Conservation (phyloP, 2,113 vertebrate species). For the Ptilorrhoa leucosticta region DNA sequence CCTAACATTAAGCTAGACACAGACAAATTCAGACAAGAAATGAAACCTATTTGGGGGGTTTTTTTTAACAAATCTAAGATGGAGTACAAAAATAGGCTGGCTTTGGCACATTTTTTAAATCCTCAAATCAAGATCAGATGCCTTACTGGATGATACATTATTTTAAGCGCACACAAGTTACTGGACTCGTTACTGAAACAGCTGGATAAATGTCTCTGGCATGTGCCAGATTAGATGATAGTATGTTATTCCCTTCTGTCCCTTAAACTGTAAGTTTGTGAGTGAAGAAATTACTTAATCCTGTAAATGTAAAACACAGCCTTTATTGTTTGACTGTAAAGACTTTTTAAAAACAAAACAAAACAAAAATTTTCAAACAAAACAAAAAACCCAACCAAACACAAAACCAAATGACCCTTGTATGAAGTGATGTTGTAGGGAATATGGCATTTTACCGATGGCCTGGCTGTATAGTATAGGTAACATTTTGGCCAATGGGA, state of each 20-base stretch:
- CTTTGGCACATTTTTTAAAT: neutral
- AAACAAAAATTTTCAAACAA: neutral
- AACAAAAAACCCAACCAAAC: neutral
- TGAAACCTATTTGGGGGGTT: fast-evolving
- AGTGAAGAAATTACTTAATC: neutral
- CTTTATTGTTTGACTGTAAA: neutral
- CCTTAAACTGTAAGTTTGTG: neutral
- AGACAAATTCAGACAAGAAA: neutral
- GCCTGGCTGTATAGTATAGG: neutral
- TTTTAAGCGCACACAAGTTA: neutral
- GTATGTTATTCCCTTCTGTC: neutral
- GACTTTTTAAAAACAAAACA: neutral
- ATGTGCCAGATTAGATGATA: neutral
- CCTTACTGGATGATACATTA: neutral
- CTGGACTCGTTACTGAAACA: constrained; percentile 1
- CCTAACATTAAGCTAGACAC: neutral
- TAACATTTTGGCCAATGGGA: neutral
- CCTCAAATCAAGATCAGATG: constrained; percentile 3
- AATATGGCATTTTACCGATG: neutral
- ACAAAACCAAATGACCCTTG: neutral
- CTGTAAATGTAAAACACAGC: neutral
- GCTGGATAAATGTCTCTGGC: constrained; percentile 23
- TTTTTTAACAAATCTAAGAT: neutral
- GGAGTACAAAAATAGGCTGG: neutral
- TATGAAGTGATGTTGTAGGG: neutral